Percentiles rank a stretch among this genome's conserved stretches.
Conservation (phyloP, 2,888 invertebrate genomes). For the Troides aeacus region DNA sequence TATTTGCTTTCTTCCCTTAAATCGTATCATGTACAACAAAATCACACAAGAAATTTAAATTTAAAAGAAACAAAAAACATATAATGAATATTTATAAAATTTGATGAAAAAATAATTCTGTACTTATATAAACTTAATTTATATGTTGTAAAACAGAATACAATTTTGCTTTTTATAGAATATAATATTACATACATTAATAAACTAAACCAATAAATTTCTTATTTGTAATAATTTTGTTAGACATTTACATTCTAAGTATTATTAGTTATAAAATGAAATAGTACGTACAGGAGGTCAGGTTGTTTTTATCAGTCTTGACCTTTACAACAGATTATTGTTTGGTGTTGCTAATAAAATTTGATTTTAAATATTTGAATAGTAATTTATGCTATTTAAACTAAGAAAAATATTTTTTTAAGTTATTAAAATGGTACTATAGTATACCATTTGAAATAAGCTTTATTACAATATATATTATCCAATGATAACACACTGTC, state of each 20-base stretch:
- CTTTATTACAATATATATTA: no score
- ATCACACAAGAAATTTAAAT: background rate
- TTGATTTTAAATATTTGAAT: background rate
- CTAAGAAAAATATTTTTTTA: background rate
- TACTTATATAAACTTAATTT: no score
- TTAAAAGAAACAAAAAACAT: no score
- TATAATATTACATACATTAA: background rate
- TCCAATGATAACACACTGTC: no score
- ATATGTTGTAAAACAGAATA: no score
- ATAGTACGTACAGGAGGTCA: background rate
- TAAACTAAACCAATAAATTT: background rate
- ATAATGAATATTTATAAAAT: no score
- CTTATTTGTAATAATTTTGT: background rate
- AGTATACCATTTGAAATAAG: no score
- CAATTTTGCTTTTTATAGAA: no score
- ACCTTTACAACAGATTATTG: background rate
- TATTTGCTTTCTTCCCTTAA: background rate
- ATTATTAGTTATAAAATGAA: background rate
- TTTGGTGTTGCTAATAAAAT: background rate
- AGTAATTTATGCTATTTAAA: background rate
- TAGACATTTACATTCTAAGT: background rate
- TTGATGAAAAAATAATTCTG: no score
- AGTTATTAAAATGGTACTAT: background rate
- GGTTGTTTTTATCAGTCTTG: background rate
- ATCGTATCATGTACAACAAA: background rate